Evolutionary conservation across 1,140 invertebrate species (phyloP).

Genomic region (Microplitis mediator): DNA sequence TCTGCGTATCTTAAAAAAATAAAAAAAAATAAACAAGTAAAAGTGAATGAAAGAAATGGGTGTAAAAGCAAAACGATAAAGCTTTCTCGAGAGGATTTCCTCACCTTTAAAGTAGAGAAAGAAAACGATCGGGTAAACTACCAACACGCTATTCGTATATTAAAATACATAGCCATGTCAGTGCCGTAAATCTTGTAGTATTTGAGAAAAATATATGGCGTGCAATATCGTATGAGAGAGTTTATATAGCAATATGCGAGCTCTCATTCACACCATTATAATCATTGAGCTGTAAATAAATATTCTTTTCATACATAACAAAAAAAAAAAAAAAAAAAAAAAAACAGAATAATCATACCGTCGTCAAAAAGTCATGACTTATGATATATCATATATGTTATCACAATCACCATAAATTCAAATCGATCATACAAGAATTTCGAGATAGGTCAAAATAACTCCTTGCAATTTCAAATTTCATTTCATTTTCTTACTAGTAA

Average conservation of each 20-base stretch:
- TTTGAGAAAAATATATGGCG: neutral
- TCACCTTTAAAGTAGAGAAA: neutral
- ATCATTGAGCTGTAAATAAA: neutral
- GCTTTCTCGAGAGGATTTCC: neutral
- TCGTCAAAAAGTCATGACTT: too few species aligned
- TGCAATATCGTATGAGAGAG: neutral
- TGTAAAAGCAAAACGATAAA: neutral
- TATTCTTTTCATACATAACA: too few species aligned
- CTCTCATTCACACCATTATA: neutral
- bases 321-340: too few species aligned
- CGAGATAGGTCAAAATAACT: too few species aligned
- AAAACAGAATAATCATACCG: too few species aligned
- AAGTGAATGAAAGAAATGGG: neutral
- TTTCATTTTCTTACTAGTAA: too few species aligned
- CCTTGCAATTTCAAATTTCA: too few species aligned
- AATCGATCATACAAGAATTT: too few species aligned
- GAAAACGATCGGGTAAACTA: conserved; percentile 1
- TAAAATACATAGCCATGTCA: conserved; percentile 14
- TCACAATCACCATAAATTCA: too few species aligned
- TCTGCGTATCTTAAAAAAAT: too few species aligned
- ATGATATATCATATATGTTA: too few species aligned
- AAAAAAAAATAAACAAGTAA: neutral
- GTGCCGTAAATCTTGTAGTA: conserved; percentile 12
- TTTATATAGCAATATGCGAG: conserved; percentile 6
- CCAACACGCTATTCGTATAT: conserved; percentile 16